Base-by-base conservation (phyloP, 2,888 invertebrate species). In the Lordiphosa andalusiaca region DNA sequence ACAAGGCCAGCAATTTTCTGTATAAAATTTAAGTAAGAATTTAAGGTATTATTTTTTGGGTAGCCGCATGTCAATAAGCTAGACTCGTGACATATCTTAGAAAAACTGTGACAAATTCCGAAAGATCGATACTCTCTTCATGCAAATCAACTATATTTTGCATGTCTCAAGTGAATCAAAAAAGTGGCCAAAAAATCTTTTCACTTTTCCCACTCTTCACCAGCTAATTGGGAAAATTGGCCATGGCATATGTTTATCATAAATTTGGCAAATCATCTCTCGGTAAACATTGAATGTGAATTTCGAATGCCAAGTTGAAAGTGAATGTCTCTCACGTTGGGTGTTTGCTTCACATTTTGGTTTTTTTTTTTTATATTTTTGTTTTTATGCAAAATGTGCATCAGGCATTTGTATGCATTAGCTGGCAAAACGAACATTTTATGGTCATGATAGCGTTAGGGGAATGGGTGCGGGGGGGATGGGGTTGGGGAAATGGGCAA, bases 381-480 rank as follows among this genome's bases (percentile, higher is more conserved):
- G 37, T 50, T 46, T 13, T 51, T 50, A 83, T 77, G 73, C 77
- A 76, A 81, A 81, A 67, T 76, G 82, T 60, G 69, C 84, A 77
- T 77, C 84, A 73, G 69, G 51, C 82, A 78, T 78, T 78, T 78
- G 84, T 78, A 78, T 78, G 77, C 84, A 78, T 78, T 78, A 81
- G 84, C 84, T 81, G 63, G 69, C 67, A 77, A 81, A 77, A 77
- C 74, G 78, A 71, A 77, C 84, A 84, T 84, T 78, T 81, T 84
- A 84, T 77, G 77, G 82, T 67, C 35, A 25, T 39, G 46, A 39
- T 19, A 58, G 48, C 21, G 23, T 41, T 23, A 23, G 59, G 46
- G 23, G 51, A 60, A 56, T 41, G 53, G 16, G 16, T 16, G 1
- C 16, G 16, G 30, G 59, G 46, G 23, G 51, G 58, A 54, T 39